Conservation (phyloP, 2,888 invertebrate species). For the Brachyptera putata region DNA sequence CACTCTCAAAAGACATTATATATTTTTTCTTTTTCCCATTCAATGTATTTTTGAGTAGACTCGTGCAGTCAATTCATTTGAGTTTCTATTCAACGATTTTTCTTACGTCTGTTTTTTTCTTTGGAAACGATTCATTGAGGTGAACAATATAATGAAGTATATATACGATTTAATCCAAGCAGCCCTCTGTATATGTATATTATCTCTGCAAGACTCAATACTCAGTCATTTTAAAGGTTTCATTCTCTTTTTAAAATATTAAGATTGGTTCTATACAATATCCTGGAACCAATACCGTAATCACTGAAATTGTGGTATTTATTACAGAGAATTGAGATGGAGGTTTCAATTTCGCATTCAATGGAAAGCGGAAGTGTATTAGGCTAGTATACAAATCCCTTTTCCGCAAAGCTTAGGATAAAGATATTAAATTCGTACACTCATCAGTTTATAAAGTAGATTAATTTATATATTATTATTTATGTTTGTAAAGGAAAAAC, state of each 20-base stretch:
- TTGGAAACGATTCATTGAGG: neutral
- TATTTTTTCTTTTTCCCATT: neutral
- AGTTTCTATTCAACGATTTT: constrained; percentile 2
- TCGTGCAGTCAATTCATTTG: constrained; percentile 1
- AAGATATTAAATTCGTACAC: neutral
- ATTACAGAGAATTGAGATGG: neutral
- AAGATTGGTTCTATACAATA: constrained; percentile 4
- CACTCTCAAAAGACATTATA: constrained; percentile 15
- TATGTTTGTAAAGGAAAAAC: no score
- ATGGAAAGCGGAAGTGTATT: neutral
- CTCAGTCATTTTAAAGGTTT: neutral
- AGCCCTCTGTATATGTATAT: neutral
- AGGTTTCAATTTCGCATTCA: constrained; percentile 11
- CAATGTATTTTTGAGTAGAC: neutral
- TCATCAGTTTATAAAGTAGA: neutral
- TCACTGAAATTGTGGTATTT: constrained; percentile 17
- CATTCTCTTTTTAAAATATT: constrained; percentile 20
- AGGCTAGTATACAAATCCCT: neutral
- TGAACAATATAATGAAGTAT: neutral
- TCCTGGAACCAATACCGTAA: constrained; percentile 13
- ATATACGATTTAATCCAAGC: neutral
- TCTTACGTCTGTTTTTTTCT: constrained; percentile 1
- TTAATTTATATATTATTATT: neutral
- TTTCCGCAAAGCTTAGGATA: neutral
- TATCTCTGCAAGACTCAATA: neutral